Evolutionary conservation across 2,888 invertebrate species (phyloP), one percentile per base, ranked within the genome.

Genomic region (Harpalus rubripes): DNA sequence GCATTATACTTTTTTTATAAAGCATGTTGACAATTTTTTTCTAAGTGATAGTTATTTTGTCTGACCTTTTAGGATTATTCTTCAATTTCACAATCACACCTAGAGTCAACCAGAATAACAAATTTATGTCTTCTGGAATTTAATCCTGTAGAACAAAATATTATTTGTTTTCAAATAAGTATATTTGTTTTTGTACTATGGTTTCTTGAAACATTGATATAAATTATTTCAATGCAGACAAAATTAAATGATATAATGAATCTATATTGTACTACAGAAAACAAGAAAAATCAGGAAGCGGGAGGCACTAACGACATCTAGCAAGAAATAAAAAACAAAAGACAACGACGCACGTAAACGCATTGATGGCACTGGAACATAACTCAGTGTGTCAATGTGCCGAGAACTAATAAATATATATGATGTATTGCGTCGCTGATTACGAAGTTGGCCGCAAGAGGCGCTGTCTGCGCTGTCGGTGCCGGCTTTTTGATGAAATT

Each of bases 391-490:
- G 80, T 81, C 80, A 81, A 81, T 63, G 61, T 81, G 80, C 61
- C 80, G 59, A 41, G 72, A 82, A 82, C 82, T 82, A 82, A 82
- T 82, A 82, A 82, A 82, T 82, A 82, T 72, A 82, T 82, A 82
- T 82, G 82, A 82, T 82, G 82, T 72, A 82, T 82, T 82, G 82
- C 82, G 39, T 32, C 52, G 15, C 82, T 82, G 82, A 82, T 82
- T 74, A 74, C 72, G 72, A 74, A 74, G 72, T 74, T 74, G 72
- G 72, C 56, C 58, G 58, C 83, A 26, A 26, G 52, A 68, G 68
- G 68, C 81, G 68, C 68, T 68, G 63, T 81, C 65, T 65, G 56
- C 58, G 52, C 56, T 72, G 44, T 52, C 44, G 44, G 44, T 52
- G 44, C 63, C 26, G 72, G 82, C 82, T 68, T 82, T 82, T 82